A percentile compares a stretch with the other conserved stretches of the same genome.
Conservation (phyloP, 2,797 vertebrate genomes). For the Cottoperca gobio region DNA sequence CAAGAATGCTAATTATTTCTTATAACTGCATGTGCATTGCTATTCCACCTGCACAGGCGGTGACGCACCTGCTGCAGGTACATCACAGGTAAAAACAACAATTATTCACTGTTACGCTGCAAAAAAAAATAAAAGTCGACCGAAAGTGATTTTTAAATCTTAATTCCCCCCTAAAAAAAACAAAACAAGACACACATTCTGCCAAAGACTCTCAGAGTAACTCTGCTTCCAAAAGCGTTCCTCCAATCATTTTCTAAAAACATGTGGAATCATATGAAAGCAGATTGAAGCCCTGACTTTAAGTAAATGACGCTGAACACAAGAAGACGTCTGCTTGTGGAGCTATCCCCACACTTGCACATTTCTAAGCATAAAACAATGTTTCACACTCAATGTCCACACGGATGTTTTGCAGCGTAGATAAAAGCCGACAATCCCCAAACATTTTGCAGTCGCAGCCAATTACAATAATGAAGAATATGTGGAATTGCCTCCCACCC, state of each 20-base stretch:
- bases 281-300: neutral
- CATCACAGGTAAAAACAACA: constrained; percentile 14
- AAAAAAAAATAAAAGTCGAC: neutral
- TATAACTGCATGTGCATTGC: neutral
- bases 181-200: neutral
- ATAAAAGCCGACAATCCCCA: constrained; percentile 40
- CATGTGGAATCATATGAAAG: neutral
- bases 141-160: fast-evolving
- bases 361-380: neutral
- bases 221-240: neutral
- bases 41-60: neutral
- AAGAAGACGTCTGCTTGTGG: neutral
- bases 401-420: constrained; percentile 40
- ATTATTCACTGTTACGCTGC: neutral
- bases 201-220: neutral
- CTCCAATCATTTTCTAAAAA: neutral
- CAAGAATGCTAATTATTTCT: neutral
- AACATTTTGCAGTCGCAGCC: constrained; percentile 51
- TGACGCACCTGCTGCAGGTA: constrained; percentile 35
- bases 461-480: constrained; percentile 59
- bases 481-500: constrained; percentile 13
- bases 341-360: neutral
- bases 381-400: neutral
- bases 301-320: neutral
- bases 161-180: fast-evolving